phyloP scores from a whole-genome alignment of 1,140 invertebrate species.

The Drosophila albomicans region DNA sequence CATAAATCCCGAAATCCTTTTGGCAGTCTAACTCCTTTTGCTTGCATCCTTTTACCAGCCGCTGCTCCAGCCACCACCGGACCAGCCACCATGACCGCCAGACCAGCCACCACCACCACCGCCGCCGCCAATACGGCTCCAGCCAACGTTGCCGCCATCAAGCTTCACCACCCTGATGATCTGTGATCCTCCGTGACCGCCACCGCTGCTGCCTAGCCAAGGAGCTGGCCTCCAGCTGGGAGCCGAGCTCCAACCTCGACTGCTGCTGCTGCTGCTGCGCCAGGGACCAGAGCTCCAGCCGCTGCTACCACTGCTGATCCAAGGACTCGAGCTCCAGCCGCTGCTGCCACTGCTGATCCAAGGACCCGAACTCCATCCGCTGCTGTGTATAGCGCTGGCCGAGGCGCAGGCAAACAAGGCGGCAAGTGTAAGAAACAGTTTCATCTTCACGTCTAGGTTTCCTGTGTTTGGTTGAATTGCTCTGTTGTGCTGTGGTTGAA shows the following conservation, averaged over 20 bases:
- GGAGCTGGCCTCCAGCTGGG: not conserved
- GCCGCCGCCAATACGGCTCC: slow-evolving; percentile 35
- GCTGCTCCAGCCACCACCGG: slow-evolving; percentile 32
- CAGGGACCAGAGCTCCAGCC: slow-evolving; percentile 40
- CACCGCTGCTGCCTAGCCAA: slow-evolving; percentile 38
- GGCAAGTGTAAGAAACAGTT: slow-evolving; percentile 67
- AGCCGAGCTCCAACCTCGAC: slow-evolving; percentile 44
- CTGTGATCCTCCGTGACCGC: slow-evolving; percentile 15
- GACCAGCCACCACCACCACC: slow-evolving; percentile 53
- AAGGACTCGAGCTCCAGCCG: slow-evolving; percentile 43
- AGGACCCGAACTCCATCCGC: slow-evolving; percentile 55
- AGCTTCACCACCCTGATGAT: not conserved
- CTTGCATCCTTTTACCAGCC: slow-evolving; percentile 27
- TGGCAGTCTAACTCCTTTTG: not conserved
- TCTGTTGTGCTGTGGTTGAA: slow-evolving; percentile 45
- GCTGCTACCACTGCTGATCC: slow-evolving; percentile 43
- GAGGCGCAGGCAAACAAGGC: slow-evolving; percentile 66
- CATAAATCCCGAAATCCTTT: not conserved
- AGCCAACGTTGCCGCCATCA: slow-evolving; percentile 44
- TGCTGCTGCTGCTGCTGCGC: slow-evolving; percentile 31
- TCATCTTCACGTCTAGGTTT: slow-evolving; percentile 47
- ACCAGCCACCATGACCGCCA: slow-evolving; percentile 51
- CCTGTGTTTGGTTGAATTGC: slow-evolving; percentile 1
- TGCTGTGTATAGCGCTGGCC: slow-evolving; percentile 63
- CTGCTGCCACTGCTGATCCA: slow-evolving; percentile 46